Percentiles rank a stretch among this genome's conserved stretches.
Evolutionary conservation across 2,888 invertebrate genomes (phyloP).

Genomic region (Oxycera nigricornis): DNA sequence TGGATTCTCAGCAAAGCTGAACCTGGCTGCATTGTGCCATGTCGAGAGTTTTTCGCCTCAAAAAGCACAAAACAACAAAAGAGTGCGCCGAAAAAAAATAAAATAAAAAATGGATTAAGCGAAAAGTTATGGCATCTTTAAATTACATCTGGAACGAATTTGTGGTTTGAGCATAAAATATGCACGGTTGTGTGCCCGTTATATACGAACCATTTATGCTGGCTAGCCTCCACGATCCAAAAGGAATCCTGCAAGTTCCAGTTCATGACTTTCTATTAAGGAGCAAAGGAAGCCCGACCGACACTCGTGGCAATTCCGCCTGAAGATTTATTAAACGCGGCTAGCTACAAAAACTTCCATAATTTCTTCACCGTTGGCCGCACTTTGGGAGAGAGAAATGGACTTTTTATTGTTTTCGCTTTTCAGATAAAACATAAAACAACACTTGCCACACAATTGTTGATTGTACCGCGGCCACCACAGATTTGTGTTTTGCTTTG

Average conservation of each 20-base stretch:
- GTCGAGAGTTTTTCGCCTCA: not conserved
- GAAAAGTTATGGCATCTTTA: slow-evolving; percentile 45
- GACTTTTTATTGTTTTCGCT: not conserved
- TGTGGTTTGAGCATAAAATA: slow-evolving; percentile 24
- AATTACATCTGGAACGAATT: slow-evolving; percentile 45
- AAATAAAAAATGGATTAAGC: slow-evolving; percentile 10
- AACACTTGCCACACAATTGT: not conserved
- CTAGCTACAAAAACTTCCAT: not conserved
- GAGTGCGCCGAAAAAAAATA: not conserved
- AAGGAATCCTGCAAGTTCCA: not conserved
- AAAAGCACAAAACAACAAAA: not conserved
- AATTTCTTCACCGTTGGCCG: not conserved
- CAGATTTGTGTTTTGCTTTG: not conserved
- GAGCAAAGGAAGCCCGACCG: not conserved
- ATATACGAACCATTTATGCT: not conserved
- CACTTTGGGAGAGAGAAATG: not conserved
- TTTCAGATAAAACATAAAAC: not conserved
- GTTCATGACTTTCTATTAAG: slow-evolving; percentile 8
- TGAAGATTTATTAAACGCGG: slow-evolving; percentile 17
- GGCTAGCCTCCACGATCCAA: not conserved
- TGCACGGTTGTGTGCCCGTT: not conserved
- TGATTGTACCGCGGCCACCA: slow-evolving; percentile 4
- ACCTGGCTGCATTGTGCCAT: not conserved
- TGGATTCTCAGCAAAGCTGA: not conserved
- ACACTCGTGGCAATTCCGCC: slow-evolving; percentile 9